Conservation (phyloP, 1,140 invertebrate species). For the Nixonia krombeini region DNA sequence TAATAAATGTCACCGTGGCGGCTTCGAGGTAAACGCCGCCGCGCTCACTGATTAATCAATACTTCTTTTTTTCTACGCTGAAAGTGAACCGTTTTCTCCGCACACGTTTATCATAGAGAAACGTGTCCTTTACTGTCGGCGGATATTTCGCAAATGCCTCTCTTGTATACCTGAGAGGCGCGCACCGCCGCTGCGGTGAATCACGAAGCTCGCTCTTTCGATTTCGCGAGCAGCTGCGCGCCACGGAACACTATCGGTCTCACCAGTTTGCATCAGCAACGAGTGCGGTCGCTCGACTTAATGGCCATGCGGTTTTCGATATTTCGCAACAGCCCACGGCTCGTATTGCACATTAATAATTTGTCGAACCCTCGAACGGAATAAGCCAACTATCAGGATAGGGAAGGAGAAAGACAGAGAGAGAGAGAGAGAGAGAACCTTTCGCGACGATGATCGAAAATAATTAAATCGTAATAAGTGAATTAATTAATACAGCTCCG, state of each 20-base stretch:
- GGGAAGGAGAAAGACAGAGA: neutral
- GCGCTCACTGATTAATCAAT: too few relatives aligned
- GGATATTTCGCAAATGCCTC: constrained; percentile 24
- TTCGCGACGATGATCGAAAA: too few relatives aligned
- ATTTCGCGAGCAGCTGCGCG: constrained; percentile 24
- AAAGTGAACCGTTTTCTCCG: too few relatives aligned
- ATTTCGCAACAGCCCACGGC: constrained; percentile 35
- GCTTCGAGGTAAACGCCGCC: too few relatives aligned
- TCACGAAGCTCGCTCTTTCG: constrained; percentile 20
- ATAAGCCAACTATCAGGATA: neutral
- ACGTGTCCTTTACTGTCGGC: neutral
- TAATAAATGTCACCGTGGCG: too few relatives aligned
- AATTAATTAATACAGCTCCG: neutral
- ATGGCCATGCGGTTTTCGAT: constrained; percentile 45
- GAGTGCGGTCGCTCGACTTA: constrained; percentile 38
- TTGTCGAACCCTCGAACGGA: constrained; percentile 8
- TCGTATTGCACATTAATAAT: constrained; percentile 21
- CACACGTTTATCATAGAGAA: neutral
- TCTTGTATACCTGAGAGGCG: neutral
- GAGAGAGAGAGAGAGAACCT: neutral
- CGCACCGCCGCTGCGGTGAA: constrained; percentile 20
- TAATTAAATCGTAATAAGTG: too few relatives aligned
- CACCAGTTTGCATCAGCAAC: constrained; percentile 37
- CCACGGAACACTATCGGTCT: constrained; percentile 30
- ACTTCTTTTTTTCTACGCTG: too few relatives aligned